Evolutionary conservation across 2,888 invertebrate genomes (phyloP).

Genomic region (Anagyrus pseudococci): DNA sequence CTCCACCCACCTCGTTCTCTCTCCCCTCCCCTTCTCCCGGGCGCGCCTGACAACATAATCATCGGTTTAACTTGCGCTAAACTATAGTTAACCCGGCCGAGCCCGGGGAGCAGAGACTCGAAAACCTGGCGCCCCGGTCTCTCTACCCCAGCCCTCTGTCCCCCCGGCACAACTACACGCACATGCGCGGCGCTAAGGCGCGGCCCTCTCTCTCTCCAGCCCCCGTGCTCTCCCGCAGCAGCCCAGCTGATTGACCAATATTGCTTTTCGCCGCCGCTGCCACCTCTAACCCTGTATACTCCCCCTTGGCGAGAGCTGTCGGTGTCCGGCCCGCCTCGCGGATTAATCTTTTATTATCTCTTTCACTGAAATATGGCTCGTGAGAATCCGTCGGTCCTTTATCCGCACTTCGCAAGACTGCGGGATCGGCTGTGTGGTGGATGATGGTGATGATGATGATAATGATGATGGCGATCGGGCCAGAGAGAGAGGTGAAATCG

Average conservation of each 20-base stretch:
- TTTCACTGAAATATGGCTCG: slow-evolving; percentile 30
- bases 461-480: background rate
- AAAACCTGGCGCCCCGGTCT: slow-evolving; percentile 9
- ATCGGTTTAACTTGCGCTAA: slow-evolving; percentile 59
- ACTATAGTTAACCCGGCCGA: slow-evolving; percentile 58
- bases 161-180: background rate
- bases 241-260: slow-evolving; percentile 31
- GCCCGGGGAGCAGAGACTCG: slow-evolving; percentile 32
- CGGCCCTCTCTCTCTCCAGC: background rate
- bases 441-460: no score
- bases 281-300: background rate
- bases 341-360: slow-evolving; percentile 41
- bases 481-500: background rate
- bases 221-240: background rate
- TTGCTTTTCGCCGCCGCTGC: background rate
- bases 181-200: background rate
- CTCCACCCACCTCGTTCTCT: slow-evolving; percentile 51
- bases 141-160: background rate
- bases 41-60: slow-evolving; percentile 59
- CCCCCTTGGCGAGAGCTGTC: slow-evolving; percentile 9
- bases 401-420: background rate
- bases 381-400: background rate
- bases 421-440: no score
- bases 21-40: slow-evolving; percentile 44
- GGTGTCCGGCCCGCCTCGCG: slow-evolving; percentile 25